Percentiles rank a stretch among this genome's conserved stretches.
Conservation (phyloP, 2,888 invertebrate genomes). For the Empis livida region DNA sequence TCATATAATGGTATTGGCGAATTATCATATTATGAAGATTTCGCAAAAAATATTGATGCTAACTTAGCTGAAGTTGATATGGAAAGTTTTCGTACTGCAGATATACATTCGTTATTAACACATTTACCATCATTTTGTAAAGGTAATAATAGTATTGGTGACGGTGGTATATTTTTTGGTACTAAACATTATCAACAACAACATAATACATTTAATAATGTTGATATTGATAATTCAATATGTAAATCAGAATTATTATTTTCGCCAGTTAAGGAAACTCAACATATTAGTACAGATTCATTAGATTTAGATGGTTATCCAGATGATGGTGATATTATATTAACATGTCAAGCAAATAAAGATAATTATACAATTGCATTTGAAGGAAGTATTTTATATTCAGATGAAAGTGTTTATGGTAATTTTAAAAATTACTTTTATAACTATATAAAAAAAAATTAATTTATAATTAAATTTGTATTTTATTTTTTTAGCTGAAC, state of each 20-base stretch:
- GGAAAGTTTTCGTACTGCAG: constrained; percentile 85
- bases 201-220: constrained; percentile 23
- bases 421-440: too few relatives aligned
- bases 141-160: constrained; percentile 35
- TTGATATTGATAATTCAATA: constrained; percentile 75
- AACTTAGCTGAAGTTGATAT: constrained; percentile 91
- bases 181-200: constrained; percentile 1
- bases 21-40: constrained; percentile 65
- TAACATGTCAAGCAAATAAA: constrained; percentile 85
- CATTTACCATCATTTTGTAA: constrained; percentile 64
- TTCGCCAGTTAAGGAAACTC: constrained; percentile 75
- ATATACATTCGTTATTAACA: constrained; percentile 75
- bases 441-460: too few relatives aligned
- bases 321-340: constrained; percentile 70
- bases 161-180: constrained; percentile 41
- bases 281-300: constrained; percentile 72
- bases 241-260: constrained; percentile 85
- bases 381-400: constrained; percentile 77
- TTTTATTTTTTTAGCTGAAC: constrained; percentile 26
- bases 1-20: constrained; percentile 62
- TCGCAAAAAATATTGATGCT: constrained; percentile 79
- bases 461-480: too few relatives aligned
- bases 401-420: constrained; percentile 68
- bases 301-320: constrained; percentile 69
- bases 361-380: constrained; percentile 93